phyloP scores from a whole-genome alignment of 2,113 vertebrate species.

The Pygoscelis adeliae region DNA sequence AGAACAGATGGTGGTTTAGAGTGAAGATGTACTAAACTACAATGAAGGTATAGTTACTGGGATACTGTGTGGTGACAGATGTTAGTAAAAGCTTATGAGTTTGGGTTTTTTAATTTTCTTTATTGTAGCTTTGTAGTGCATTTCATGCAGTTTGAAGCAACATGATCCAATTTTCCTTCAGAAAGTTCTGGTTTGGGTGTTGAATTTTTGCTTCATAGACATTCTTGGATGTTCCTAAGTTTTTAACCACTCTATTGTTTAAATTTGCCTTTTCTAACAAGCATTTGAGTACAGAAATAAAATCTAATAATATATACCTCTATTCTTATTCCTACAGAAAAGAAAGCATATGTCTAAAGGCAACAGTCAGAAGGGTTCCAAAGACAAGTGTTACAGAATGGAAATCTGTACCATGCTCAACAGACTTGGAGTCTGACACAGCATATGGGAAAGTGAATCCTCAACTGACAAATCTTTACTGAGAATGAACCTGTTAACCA shows the following conservation, averaged over 20 bases:
- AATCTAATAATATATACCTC: background rate
- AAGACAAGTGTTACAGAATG: background rate
- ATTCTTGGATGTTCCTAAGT: background rate
- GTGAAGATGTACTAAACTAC: constrained; percentile 10
- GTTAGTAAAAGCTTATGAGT: constrained; percentile 24
- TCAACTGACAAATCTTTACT: background rate
- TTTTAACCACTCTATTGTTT: background rate
- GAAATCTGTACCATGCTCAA: background rate
- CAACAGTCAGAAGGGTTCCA: background rate
- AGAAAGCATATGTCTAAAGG: background rate
- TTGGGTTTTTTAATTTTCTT: background rate
- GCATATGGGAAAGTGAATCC: background rate
- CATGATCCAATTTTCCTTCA: background rate
- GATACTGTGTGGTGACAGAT: constrained; percentile 29
- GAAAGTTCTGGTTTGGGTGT: background rate
- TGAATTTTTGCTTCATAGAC: background rate
- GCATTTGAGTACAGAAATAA: background rate
- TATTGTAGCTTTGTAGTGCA: background rate
- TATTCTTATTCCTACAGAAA: background rate
- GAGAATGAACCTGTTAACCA: constrained; percentile 1
- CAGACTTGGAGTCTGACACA: background rate
- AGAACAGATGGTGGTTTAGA: constrained; percentile 62
- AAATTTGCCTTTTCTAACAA: background rate
- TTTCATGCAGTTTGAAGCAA: background rate
- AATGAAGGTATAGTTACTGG: constrained; percentile 32